phyloP scores from a whole-genome alignment of 2,888 invertebrate species.

The Drosophila testacea region DNA sequence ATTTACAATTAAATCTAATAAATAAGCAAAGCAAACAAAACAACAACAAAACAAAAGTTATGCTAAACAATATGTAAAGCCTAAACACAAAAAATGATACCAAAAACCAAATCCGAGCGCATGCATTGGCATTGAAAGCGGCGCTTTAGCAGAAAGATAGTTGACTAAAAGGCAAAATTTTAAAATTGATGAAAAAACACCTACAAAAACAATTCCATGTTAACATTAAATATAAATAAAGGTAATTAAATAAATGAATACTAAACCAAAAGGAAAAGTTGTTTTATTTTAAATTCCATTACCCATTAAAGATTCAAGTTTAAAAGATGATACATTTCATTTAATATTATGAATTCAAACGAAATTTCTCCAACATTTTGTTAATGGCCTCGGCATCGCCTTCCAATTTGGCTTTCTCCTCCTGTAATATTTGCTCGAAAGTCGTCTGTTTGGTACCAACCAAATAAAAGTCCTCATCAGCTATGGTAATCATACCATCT shows the following conservation, averaged over 20 bases:
- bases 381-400: slow-evolving; percentile 81
- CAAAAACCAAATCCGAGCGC: slow-evolving; percentile 43
- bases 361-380: slow-evolving; percentile 83
- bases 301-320: background rate
- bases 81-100: slow-evolving; percentile 40
- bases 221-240: slow-evolving; percentile 84
- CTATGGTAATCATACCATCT: slow-evolving; percentile 81
- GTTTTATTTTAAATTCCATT: background rate
- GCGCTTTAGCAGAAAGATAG: slow-evolving; percentile 67
- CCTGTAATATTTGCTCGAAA: slow-evolving; percentile 78
- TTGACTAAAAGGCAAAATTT: slow-evolving; percentile 70
- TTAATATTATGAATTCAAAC: slow-evolving; percentile 59
- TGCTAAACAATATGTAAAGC: slow-evolving; percentile 62
- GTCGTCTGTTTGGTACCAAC: slow-evolving; percentile 81
- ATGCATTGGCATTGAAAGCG: slow-evolving; percentile 63
- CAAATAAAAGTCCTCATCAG: slow-evolving; percentile 83
- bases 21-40: slow-evolving; percentile 58
- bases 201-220: slow-evolving; percentile 85
- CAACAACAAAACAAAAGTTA: slow-evolving; percentile 33
- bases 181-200: slow-evolving; percentile 75
- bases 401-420: slow-evolving; percentile 79
- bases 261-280: slow-evolving; percentile 41
- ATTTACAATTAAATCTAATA: slow-evolving; percentile 76
- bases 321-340: too few species aligned
- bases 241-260: slow-evolving; percentile 76